Evolutionary conservation across 2,113 vertebrate species (phyloP), one percentile per base, ranked within the genome.

Genomic region (Puffinus mauretanicus): DNA sequence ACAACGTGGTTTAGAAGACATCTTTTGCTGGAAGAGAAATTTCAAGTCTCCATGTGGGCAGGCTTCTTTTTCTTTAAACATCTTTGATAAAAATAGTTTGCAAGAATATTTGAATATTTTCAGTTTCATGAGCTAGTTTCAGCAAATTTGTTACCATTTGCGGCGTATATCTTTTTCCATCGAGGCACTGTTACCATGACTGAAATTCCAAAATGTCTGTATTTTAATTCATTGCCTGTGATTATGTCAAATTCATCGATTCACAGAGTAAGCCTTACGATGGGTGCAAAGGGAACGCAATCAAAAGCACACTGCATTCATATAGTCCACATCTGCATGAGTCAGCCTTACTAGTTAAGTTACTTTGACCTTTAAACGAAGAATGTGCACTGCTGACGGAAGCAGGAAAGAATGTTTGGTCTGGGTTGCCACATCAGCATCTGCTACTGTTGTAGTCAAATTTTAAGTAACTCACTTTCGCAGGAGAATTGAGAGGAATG

Each of bases 281-380:
- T 2, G 27, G 27, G 44, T 55, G n/a, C 21, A 34, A 57, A 64
- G 9, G 10, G 34, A n/a, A 10, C 1, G 6, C n/a, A 78, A 70
- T 34, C 2, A 5, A 60, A 85, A 75, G 60, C 21, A 70, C 51
- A 11, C 52, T 12, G 20, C 3, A 4, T n/a, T 93, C 71, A 62
- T 7, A 22, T 0, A 44, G 25, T n/a, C 11, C 65, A 81, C 86
- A 93, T 92, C 76, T 79, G 66, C 36, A 22, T 66, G 57, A 90
- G 51, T 93, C 92, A 94, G 86, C 64, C 88, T 80, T 20, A 72
- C 83, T 73, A 55, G 70, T 52, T 60, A 77, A 96, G 91, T 65
- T 86, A 79, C 93, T 97, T 27, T 97, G 96, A 97, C 96, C 97
- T 98, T 98, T 98, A 95, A 96, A 94, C 13, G 2, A 91, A 93